A percentile compares a stretch with the other conserved stretches of the same genome.
phyloP scores from a whole-genome alignment of 2,113 vertebrate genomes.

The Pungitius pungitius region DNA sequence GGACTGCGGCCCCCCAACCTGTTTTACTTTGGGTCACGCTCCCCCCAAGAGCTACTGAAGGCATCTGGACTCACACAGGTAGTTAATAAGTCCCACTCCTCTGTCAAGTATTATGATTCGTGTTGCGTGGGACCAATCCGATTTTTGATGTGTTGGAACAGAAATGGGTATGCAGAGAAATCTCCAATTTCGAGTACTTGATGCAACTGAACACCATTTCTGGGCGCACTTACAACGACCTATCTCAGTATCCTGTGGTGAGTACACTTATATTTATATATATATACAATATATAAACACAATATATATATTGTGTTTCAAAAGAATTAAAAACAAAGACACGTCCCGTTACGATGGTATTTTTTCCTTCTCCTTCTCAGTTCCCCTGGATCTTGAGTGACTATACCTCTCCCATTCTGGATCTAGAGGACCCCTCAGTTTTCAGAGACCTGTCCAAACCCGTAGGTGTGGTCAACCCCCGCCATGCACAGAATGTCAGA shows the following conservation, averaged over 20 bases:
- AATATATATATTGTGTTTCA: not conserved
- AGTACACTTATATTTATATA: too few relatives aligned
- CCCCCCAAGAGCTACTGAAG: constrained; percentile 94
- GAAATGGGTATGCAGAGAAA: constrained; percentile 97
- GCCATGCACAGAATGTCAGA: constrained; percentile 91
- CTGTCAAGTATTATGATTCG: not conserved
- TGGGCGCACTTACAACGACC: constrained; percentile 95
- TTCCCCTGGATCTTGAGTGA: constrained; percentile 97
- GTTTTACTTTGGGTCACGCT: constrained; percentile 90
- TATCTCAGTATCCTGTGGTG: constrained; percentile 98
- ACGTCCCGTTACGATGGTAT: constrained; percentile 5
- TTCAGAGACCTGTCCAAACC: constrained; percentile 97
- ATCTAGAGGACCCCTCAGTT: constrained; percentile 87
- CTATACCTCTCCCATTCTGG: constrained; percentile 87
- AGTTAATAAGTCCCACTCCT: constrained; percentile 1
- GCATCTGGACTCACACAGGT: constrained; percentile 97
- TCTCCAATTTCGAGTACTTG: constrained; percentile 98
- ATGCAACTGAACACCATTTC: constrained; percentile 98
- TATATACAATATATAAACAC: too few relatives aligned
- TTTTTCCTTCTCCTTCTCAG: constrained; percentile 68
- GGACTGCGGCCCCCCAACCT: constrained; percentile 88
- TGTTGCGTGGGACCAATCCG: not conserved
- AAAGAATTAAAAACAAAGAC: not conserved
- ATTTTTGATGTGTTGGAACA: constrained; percentile 62
- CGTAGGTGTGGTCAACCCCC: constrained; percentile 93